phyloP scores from a whole-genome alignment of 1,140 invertebrate genomes.

The Triops longicaudatus region DNA sequence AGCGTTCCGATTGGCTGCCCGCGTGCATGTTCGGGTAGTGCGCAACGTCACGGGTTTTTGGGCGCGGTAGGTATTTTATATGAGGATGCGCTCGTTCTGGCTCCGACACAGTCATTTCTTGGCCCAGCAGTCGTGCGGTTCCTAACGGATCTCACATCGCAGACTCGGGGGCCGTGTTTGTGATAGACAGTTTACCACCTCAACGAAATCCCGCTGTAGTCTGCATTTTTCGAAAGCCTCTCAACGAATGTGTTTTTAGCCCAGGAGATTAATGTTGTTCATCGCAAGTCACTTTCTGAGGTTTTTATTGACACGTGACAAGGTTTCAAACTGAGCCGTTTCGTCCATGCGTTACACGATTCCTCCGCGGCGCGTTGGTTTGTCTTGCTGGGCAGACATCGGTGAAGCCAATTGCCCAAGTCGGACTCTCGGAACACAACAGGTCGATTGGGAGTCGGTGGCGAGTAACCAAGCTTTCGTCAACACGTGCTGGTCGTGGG shows the following conservation, averaged over 20 bases:
- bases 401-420: neutral
- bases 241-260: neutral
- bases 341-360: slow-evolving; percentile 10
- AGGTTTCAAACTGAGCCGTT: neutral
- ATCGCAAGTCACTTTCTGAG: neutral
- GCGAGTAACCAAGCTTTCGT: neutral
- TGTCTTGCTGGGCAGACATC: neutral
- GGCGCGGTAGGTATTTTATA: slow-evolving; percentile 7
- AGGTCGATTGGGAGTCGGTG: neutral
- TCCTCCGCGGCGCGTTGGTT: slow-evolving; percentile 3
- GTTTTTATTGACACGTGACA: neutral
- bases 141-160: neutral
- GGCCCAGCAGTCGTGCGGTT: neutral
- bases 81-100: slow-evolving; percentile 1
- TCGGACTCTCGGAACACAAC: slow-evolving; percentile 10
- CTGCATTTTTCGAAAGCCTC: neutral
- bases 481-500: slow-evolving; percentile 9
- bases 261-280: neutral
- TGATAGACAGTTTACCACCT: neutral
- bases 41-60: neutral
- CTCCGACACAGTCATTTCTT: slow-evolving; percentile 6
- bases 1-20: neutral
- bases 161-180: neutral
- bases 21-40: neutral
- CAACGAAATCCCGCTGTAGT: neutral